A percentile compares a stretch with the other conserved stretches of the same genome.
Conservation (phyloP, 1,140 invertebrate genomes). For the Stegodyphus dumicola region DNA sequence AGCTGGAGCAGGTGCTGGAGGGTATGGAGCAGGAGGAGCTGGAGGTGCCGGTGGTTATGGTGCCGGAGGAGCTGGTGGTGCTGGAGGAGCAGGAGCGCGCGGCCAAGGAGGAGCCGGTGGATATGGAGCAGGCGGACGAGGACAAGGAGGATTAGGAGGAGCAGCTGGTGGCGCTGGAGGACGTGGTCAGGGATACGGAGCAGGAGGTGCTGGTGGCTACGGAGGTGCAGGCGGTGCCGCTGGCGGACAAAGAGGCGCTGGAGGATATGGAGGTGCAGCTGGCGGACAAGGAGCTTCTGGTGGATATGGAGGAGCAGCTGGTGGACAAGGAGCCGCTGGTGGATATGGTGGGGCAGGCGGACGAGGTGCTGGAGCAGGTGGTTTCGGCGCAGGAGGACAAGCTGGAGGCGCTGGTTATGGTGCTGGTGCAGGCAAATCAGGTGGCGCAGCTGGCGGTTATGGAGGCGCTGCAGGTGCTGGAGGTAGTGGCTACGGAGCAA, state of each 20-base stretch:
- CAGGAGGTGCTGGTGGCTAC: neutral
- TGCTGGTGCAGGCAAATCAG: neutral
- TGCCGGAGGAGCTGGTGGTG: conserved; percentile 51
- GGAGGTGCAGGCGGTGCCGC: neutral
- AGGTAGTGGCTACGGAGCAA: neutral
- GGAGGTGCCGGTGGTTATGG: conserved; percentile 10
- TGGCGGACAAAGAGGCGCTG: neutral
- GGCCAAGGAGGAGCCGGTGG: conserved; percentile 64
- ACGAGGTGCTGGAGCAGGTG: conserved; percentile 55
- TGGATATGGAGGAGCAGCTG: neutral
- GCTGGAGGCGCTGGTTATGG: conserved; percentile 64
- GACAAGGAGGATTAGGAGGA: neutral
- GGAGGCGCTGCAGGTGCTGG: neutral
- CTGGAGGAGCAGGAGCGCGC: neutral
- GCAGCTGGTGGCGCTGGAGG: conserved; percentile 64
- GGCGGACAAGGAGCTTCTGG: neutral
- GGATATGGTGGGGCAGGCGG: conserved; percentile 26
- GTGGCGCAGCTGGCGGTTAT: neutral
- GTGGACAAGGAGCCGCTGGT: neutral
- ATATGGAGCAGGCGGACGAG: conserved; percentile 29
- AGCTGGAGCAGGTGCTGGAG: conserved; percentile 3
- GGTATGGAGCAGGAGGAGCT: neutral
- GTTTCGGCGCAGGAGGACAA: conserved; percentile 61
- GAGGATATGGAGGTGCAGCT: neutral
- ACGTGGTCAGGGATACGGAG: neutral